phyloP scores from a whole-genome alignment of 2,888 invertebrate genomes.

The Dermolepida albohirtum region DNA sequence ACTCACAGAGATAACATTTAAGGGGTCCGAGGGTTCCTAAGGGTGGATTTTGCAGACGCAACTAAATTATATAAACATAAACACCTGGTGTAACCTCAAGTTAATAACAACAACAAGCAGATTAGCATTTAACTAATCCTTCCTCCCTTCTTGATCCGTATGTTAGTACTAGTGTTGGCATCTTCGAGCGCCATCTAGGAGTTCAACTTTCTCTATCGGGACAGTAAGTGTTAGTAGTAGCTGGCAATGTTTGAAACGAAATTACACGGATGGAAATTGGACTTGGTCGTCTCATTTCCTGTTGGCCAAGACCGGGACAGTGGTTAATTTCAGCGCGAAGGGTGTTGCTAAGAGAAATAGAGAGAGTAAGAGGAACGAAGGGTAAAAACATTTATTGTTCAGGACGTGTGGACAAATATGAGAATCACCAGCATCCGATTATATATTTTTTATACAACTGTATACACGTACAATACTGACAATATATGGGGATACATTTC shows the following conservation, averaged over 20 bases:
- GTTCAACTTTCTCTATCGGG: constrained; percentile 16
- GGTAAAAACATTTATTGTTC: constrained; percentile 25
- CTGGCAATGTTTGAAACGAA: constrained; percentile 36
- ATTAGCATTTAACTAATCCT: constrained; percentile 44
- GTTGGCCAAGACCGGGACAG: constrained; percentile 31
- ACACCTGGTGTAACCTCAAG: constrained; percentile 45
- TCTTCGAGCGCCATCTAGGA: constrained; percentile 16
- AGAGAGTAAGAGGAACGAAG: not conserved
- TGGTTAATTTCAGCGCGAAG: constrained; percentile 29
- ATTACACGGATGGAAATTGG: constrained; percentile 44
- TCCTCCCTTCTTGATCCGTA: constrained; percentile 25
- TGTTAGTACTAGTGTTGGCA: constrained; percentile 12
- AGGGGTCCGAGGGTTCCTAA: constrained; percentile 21
- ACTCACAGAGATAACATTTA: constrained; percentile 28
- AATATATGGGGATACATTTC: not conserved
- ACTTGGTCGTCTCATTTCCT: constrained; percentile 42
- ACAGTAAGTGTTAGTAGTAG: constrained; percentile 10
- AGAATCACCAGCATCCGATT: constrained; percentile 13
- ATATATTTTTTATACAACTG: not conserved
- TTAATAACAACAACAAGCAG: constrained; percentile 45
- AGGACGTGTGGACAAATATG: constrained; percentile 11
- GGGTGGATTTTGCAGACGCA: constrained; percentile 28
- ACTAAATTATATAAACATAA: constrained; percentile 45
- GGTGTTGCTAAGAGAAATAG: constrained; percentile 13
- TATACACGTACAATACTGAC: not conserved